Base-by-base conservation (phyloP, 2,797 vertebrate genomes). In the Petrocephalus sullivani region DNA sequence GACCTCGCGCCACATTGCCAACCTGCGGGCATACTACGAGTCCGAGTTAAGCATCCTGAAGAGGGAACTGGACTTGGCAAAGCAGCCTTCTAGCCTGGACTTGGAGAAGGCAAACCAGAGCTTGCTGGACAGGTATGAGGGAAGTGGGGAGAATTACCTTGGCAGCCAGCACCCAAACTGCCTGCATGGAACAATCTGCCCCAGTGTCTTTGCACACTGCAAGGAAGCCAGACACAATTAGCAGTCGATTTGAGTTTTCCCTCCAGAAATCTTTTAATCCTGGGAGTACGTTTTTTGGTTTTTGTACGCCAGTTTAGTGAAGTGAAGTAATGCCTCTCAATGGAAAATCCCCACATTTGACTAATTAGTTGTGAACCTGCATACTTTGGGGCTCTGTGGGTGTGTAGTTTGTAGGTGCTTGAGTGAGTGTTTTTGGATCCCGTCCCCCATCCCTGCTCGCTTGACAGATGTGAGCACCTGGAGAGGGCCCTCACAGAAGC, bases 1-100 rank as follows among this genome's bases (percentile, higher is more conserved):
- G 88, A 97, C 98, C 2, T 95, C 97, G 4, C 96, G 98, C 0
- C 98, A 99, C 28, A 90, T 99, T 10, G 96, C 97, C 0, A 98
- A 99, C 85, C 95, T 99, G 19, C 97, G 97, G 71, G 96, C 97
- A 0, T 99, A 99, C 92, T 99, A 99, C 4, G 98, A 99, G 89
- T 95, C 96, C 0, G 98, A 99, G 95, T 98, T 99, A 87, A 94
- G 94, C 57, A 92, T 91, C 88, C 91, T 99, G 58, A 95, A 96
- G 89, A 97, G 98, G 91, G 96, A 97, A 90, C 95, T 99, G 87
- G 92, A 96, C 87, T 94, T 95, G 88, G 93, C 91, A 91, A 95
- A 96, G 51, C 92, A 95, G 91, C 91, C 95, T 23, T 93, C 93
- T 89, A 89, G 92, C 2, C 90, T 90, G 82, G 96, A 97, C 49